A percentile compares a stretch with the other conserved stretches of the same genome.
Evolutionary conservation across 2,797 vertebrate species (phyloP).

Genomic region (Pristis pectinata): DNA sequence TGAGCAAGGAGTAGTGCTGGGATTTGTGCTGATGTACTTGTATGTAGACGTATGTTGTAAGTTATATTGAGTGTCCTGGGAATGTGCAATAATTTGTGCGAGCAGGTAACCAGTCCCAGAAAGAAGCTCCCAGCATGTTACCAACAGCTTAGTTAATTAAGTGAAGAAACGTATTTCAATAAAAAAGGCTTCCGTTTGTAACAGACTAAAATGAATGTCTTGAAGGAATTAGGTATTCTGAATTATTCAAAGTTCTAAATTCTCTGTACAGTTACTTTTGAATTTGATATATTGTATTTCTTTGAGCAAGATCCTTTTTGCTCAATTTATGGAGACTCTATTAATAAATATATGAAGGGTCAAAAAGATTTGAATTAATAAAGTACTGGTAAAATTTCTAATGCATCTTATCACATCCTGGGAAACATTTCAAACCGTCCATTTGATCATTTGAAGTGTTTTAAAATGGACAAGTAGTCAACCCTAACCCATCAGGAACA

Average conservation of each 20-base stretch:
- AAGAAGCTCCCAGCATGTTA: not conserved
- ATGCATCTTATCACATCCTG: not conserved
- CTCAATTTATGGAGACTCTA: not conserved
- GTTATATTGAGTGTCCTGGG: no score
- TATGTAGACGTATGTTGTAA: not conserved
- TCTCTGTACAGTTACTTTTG: not conserved
- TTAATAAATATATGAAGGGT: not conserved
- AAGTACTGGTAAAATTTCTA: not conserved
- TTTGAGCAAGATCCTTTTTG: not conserved
- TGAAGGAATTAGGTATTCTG: not conserved
- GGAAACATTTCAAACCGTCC: not conserved
- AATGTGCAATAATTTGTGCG: no score
- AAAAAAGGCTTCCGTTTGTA: not conserved
- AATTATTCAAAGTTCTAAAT: not conserved
- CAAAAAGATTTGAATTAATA: not conserved
- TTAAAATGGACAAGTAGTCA: no score
- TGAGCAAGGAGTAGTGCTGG: not conserved
- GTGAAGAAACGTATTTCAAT: not conserved
- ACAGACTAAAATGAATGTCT: not conserved
- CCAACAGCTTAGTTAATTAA: conserved; percentile 8
- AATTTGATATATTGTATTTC: not conserved
- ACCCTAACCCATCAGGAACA: not conserved
- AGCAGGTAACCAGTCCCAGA: not conserved
- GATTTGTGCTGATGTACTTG: not conserved
- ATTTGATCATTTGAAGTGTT: not conserved